Conservation (phyloP, 2,888 invertebrate genomes). For the Papilio gigon region DNA sequence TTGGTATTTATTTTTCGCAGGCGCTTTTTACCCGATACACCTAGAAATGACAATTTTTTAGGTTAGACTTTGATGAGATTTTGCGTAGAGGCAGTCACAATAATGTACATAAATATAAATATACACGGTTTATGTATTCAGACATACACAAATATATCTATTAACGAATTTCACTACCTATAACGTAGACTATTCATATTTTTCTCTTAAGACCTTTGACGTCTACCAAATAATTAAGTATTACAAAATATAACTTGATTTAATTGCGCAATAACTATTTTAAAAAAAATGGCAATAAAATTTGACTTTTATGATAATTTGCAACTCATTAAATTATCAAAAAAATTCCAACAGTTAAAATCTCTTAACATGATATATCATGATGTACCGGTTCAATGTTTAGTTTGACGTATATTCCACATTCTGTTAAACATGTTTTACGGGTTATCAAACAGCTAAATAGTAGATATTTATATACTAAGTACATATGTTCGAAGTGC, state of each 20-base stretch:
- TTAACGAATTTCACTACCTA: too few species aligned
- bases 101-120: too few species aligned
- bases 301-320: not conserved
- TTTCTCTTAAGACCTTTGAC: too few species aligned
- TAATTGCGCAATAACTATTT: constrained; percentile 8
- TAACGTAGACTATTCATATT: too few species aligned
- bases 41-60: not conserved
- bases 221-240: too few species aligned
- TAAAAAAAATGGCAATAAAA: not conserved
- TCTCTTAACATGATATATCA: not conserved
- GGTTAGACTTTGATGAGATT: not conserved
- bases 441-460: not conserved
- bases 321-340: not conserved
- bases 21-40: not conserved
- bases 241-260: not conserved
- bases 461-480: not conserved
- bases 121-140: too few species aligned
- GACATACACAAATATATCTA: too few species aligned
- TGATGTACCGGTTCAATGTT: not conserved
- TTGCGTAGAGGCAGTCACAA: too few species aligned
- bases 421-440: constrained; percentile 1
- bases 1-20: constrained; percentile 2
- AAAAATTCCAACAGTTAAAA: not conserved
- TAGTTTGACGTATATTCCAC: not conserved
- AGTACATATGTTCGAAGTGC: not conserved